Conservation (phyloP, 2,113 vertebrate species). For the Perognathus longimembris region DNA sequence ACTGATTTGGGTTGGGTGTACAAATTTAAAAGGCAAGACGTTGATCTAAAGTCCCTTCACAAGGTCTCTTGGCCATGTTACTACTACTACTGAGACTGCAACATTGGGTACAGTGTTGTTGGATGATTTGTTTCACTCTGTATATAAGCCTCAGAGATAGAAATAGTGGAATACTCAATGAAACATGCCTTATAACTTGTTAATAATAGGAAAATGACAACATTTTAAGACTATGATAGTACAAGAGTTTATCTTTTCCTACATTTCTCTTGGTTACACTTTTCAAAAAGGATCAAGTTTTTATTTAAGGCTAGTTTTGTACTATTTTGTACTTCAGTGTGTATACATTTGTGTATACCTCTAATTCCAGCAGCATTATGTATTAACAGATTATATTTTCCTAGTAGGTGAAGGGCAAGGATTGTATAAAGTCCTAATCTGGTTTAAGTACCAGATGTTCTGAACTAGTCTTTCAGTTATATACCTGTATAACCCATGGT, state of each 20-base stretch:
- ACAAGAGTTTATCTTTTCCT: neutral
- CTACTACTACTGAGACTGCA: neutral
- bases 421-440: neutral
- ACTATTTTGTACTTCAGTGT: neutral
- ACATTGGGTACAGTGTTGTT: neutral
- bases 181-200: neutral
- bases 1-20: neutral
- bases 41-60: neutral
- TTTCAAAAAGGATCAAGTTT: neutral
- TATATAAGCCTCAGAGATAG: neutral
- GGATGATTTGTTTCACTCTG: neutral
- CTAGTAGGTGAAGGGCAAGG: neutral
- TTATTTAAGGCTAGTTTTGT: neutral
- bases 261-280: conserved; percentile 16
- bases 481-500: neutral
- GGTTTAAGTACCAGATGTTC: neutral
- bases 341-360: neutral
- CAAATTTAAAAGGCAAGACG: neutral
- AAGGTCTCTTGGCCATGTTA: neutral
- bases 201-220: neutral
- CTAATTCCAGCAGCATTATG: neutral
- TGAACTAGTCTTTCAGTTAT: neutral
- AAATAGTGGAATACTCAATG: neutral
- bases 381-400: neutral
- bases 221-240: conserved; percentile 8